phyloP scores from a whole-genome alignment of 2,888 invertebrate genomes.

The Microctonus hyperodae region DNA sequence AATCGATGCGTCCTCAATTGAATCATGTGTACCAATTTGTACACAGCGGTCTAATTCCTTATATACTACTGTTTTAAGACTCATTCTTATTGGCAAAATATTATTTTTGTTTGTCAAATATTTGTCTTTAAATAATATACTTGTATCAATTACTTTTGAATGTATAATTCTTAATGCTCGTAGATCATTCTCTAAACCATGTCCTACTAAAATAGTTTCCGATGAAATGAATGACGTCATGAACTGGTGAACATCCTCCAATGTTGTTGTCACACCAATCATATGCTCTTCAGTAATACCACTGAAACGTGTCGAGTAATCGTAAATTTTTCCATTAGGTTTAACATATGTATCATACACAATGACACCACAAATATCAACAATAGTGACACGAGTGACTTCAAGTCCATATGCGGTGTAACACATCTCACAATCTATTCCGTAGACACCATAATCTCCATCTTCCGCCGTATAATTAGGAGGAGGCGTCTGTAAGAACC shows the following conservation, averaged over 20 bases:
- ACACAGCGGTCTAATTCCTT: constrained; percentile 81
- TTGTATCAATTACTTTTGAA: constrained; percentile 86
- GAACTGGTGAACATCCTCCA: constrained; percentile 85
- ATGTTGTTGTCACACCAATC: constrained; percentile 69
- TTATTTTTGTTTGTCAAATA: constrained; percentile 72
- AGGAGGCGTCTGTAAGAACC: constrained; percentile 70
- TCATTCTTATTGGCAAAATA: too few species aligned
- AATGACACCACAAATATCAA: constrained; percentile 75
- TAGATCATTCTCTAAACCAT: constrained; percentile 94
- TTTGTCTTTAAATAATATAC: constrained; percentile 80
- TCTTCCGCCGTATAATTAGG: constrained; percentile 65
- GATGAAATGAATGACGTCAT: constrained; percentile 80
- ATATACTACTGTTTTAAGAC: constrained; percentile 79
- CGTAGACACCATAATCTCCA: constrained; percentile 70
- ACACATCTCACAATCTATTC: constrained; percentile 97
- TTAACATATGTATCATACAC: constrained; percentile 87
- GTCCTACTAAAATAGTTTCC: constrained; percentile 92
- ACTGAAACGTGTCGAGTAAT: constrained; percentile 95
- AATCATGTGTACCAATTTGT: constrained; percentile 84
- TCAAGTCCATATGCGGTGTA: constrained; percentile 89
- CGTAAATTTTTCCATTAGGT: constrained; percentile 84
- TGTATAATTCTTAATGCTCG: constrained; percentile 86
- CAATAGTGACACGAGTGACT: constrained; percentile 85
- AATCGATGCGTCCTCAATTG: constrained; percentile 90
- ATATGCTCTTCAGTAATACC: constrained; percentile 81